Base-by-base conservation (phyloP, 2,113 vertebrate species). In the Probosciger aterrimus region DNA sequence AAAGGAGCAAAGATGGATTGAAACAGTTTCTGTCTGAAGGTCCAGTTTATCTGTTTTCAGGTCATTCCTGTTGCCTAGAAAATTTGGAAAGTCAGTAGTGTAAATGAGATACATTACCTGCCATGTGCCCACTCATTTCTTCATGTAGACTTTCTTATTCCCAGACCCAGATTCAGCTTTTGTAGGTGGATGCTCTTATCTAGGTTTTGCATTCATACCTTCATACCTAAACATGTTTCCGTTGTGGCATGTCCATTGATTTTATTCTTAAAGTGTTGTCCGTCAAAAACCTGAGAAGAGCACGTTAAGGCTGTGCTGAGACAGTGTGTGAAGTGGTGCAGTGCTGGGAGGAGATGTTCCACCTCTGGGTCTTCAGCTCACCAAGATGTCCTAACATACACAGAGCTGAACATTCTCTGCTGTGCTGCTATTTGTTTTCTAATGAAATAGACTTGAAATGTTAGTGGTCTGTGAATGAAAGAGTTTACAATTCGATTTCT, bases 301-400 rank as follows among this genome's bases (percentile, higher is more conserved):
- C 11, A 20, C 9, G 11, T 43, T 41, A 50, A 60, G 37, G 62
- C 49, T n/a, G 35, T 68, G 60, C 41, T 33, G 31, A 62, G 75
- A 37, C 1, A 2, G 8, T 41, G 33, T 43, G 52, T 46, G 25
- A 60, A 44, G 43, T 22, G 31, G 27, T 59, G 57, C 0, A 1
- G 16, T 77, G 55, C 55, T 64, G 41, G 53, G 49, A 41, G 47
- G n/a, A 39, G 19, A 52, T 18, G 11, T 30, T 76, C 59, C 23
- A 31, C 10, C 39, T 33, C 44, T 60, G 82, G 16, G 11, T 62
- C n/a, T 64, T 47, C 22, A 33, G 30, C 47, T 46, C 30, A 33
- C 37, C 0, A 1, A 2, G 2, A 37, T 59, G n/a, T 82, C 59
- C 11, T 52, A 30, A 6, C 39, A 27, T 22, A 3, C 1, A 14